Evolutionary conservation across 2,888 invertebrate species (phyloP), one percentile per base, ranked within the genome.

Genomic region (Ochlodes sylvanus): DNA sequence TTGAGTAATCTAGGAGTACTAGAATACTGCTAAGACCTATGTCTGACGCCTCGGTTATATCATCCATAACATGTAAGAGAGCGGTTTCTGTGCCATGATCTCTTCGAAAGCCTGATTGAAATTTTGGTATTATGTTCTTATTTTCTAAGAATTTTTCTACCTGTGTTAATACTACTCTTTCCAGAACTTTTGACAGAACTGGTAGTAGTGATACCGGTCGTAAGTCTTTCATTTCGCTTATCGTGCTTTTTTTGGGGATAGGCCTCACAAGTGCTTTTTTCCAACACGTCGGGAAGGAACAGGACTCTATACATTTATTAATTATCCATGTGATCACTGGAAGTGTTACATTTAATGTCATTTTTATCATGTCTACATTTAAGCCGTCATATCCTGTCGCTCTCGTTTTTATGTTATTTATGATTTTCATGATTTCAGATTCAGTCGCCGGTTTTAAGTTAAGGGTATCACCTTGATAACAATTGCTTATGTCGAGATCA

Each of bases 351-450:
- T 42, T 14, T 42, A 42, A 14, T 42, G 41, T 42, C 14, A 42
- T 2, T 5, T 42, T 42, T 1, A 42, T 5, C 41, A 42, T 42
- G 7, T 42, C 41, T 10, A 42, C 41, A 42, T 12, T 42, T 1
- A 42, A 14, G 41, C 1, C 41, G 5, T 42, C 41, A 5, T 42
- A 14, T 42, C 41, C 41, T 14, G 14, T 5, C 14, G 41, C 12
- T 14, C 14, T 42, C 2, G 14, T 52, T 3, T 61, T 38, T 6
- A 72, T 62, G 3, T 52, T 61, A 5, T 62, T 69, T 6, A 67
- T 54, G 10, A 63, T 42, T 67, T 63, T 66, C 9, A 61, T n/a
- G 9, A 71, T 47, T 42, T 67, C 54, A 6, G 12, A 15, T 62
- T 63, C 14, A 4, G 60, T 47, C 7, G 44, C 2, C 17, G 17